phyloP scores from a whole-genome alignment of 2,113 vertebrate genomes.

The Colius striatus region DNA sequence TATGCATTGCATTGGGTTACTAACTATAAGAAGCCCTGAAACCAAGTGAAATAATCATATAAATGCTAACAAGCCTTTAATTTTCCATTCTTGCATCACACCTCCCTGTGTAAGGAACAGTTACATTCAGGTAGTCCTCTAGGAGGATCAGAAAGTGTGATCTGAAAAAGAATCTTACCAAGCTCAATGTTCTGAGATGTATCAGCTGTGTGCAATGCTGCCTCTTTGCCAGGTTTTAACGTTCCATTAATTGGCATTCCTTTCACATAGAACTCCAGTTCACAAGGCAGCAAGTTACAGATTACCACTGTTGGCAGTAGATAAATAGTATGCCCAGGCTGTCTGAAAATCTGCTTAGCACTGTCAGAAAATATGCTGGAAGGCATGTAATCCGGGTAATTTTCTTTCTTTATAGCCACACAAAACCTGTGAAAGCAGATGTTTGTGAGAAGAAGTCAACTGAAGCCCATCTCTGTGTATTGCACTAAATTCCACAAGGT shows the following conservation, averaged over 20 bases:
- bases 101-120: not conserved
- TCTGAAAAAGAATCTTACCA: conserved; percentile 74
- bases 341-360: conserved; percentile 92
- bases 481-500: not conserved
- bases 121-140: not conserved
- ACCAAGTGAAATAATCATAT: not conserved
- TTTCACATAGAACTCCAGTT: conserved; percentile 93
- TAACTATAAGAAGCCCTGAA: not conserved
- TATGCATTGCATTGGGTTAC: accelerated
- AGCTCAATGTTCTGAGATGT: conserved; percentile 96
- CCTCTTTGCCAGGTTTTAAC: conserved; percentile 91
- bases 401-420: conserved; percentile 96
- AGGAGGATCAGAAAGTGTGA: not conserved
- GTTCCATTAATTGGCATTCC: conserved; percentile 88
- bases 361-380: conserved; percentile 88
- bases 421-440: conserved; percentile 84
- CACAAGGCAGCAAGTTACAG: conserved; percentile 93
- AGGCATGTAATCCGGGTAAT: conserved; percentile 94
- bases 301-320: conserved; percentile 93
- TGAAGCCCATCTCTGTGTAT: not conserved
- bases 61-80: not conserved
- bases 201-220: conserved; percentile 89
- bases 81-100: not conserved
- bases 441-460: not conserved
- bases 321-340: conserved; percentile 94